Evolutionary conservation across 2,113 vertebrate genomes (phyloP), one percentile per base, ranked within the genome.

Genomic region (Gnathonemus echidnorhynchus): DNA sequence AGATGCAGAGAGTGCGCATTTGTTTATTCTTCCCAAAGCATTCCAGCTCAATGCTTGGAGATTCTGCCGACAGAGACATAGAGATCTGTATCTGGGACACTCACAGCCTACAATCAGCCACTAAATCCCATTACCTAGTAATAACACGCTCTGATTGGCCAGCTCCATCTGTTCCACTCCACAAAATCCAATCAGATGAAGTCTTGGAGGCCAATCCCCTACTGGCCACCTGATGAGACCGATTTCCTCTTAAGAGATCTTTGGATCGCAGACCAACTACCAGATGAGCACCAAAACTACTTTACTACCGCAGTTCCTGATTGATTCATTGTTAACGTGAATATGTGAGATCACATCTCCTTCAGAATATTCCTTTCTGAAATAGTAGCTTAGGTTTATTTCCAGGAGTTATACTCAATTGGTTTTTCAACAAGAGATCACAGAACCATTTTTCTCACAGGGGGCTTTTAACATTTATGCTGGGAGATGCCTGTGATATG

Each of bases 131-230:
- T 80, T 80, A 42, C 35, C 35, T 80, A 80, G 74, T 42, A 80
- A 80, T 80, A 80, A 80, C 74, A 80, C 1, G 74, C 35, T 80
- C 74, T 80, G 74, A 80, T 80, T 80, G 74, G 74, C 74, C 74
- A 42, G 74, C 35, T 80, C 74, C 74, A 80, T 80, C 35, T 80
- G 74, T 80, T 80, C 31, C 74, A 6, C 74, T 42, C 74, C 74
- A 80, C 31, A 42, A 80, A 80, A 42, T 80, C 74, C 74, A 80
- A 80, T 80, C 31, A 80, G 35, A 80, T 80, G 35, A 39, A 19
- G 74, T 80, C 74, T 80, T 42, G 35, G 5, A 80, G 35, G 74
- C 74, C 74, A 80, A 80, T 80, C 74, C 74, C 74, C 35, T 42
- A 80, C 74, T 42, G 74, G 35, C 74, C 74, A 80, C 74, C 11